Evolutionary conservation across 1,140 invertebrate genomes (phyloP), one percentile per base, ranked within the genome.

Genomic region (Sarcophaga peregrina): DNA sequence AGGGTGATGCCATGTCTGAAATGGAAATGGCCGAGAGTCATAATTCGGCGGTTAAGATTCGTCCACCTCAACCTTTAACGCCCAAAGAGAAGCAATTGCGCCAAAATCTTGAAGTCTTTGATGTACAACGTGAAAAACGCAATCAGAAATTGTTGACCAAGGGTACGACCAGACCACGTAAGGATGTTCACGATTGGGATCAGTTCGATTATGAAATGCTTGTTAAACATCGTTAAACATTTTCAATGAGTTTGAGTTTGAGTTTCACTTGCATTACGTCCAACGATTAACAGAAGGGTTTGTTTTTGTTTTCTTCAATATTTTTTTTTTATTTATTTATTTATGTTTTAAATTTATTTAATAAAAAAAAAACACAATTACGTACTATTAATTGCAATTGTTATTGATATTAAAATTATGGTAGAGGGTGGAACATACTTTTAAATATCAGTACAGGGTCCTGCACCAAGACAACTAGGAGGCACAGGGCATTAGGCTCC

Each of bases 131-230:
- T 15, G 87, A 89, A 82, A 88, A 85, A 83, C 85, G 84, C 80
- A 75, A 82, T 0, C 78, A 85, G 54, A 85, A 83, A 8, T 88
- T 87, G 45, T 83, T 89, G 48, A 87, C 86, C 78, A 89, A 89
- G 84, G 88, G 88, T 78, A 81, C 13, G 62, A 87, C 88, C 11
- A 58, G 86, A 83, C 86, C 88, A 10, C 84, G 83, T 5, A 85
- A 6, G 0, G 84, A 83, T 7, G 85, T 84, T 80, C 84, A 84
- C 54, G 84, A 89, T 82, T 89, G 88, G 88, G 88, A 89, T 84
- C 88, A 89, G 62, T 89, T 89, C 72, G 88, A 89, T 84, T 89
- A 89, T 72, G 88, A 89, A 84, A 83, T 88, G 17, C 88, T 88
- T 82, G 84, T 88, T 3, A 86, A 87, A 85, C 86, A 52, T 78